Evolutionary conservation across 2,113 vertebrate genomes (phyloP), one percentile per base, ranked within the genome.

Genomic region (Circaetus gallicus): DNA sequence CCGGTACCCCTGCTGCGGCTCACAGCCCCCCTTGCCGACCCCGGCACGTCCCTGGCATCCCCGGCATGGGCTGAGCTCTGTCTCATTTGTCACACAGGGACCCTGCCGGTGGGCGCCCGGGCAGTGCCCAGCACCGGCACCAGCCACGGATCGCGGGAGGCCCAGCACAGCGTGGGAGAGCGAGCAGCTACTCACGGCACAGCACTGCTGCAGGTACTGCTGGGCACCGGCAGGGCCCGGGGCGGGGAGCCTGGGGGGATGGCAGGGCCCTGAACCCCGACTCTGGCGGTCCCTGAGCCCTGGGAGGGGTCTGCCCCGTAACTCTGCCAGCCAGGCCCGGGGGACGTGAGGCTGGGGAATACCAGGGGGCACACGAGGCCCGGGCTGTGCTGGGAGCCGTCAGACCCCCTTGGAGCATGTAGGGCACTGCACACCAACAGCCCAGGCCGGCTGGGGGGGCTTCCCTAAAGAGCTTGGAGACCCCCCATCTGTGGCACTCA

Each of bases 71-170:
- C 85, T 95, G 72, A 95, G 82, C 63, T 72, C 28, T 8, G 28
- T 85, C 66, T 82, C 7, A 3, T 95, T 81, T 69, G 43, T 88
- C 86, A 32, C 26, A 15, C 86, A 97, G 97, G 96, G 56, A 36
- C 50, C 11, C 24, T 84, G 42, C 85, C 16, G 1, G 10, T 0
- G 19, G 63, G 22, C 20, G 1, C 42, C 24, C 66, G 1, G 63
- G 71, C 63, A n/a, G 34, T 13, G 2, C 49, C 10, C 1, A 76
- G 66, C 49, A 28, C 43, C 5, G 3, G 62, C 43, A 26, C 12
- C 14, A 3, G 82, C 49, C 77, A n/a, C 0, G 0, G 72, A 53
- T 19, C 4, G 0, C 42, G 1, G 80, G 61, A 89, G 18, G 71
- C 52, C 16, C 78, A 28, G 52, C 74, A 0, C 16, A 3, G 71